phyloP scores from a whole-genome alignment of 2,888 invertebrate genomes.

The Brachynemurus nebulosus region DNA sequence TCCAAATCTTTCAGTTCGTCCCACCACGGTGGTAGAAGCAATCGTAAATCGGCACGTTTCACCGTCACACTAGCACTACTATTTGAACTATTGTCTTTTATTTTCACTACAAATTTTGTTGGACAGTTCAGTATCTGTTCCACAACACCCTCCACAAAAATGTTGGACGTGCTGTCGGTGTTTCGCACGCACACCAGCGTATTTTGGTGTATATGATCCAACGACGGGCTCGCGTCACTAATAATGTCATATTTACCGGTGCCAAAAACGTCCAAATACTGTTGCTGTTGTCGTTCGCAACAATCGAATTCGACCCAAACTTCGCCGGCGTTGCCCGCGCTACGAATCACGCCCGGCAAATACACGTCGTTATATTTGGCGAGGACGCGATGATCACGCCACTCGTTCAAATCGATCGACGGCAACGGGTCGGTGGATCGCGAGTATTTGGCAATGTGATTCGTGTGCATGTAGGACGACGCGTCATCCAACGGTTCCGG shows the following conservation, averaged over 20 bases:
- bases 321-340: constrained; percentile 51
- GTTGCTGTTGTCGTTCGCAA: constrained; percentile 50
- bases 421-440: constrained; percentile 12
- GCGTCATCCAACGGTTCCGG: constrained; percentile 26
- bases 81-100: constrained; percentile 24
- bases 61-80: constrained; percentile 46
- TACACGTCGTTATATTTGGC: constrained; percentile 73
- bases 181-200: constrained; percentile 70
- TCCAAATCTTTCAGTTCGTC: constrained; percentile 73
- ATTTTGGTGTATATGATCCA: constrained; percentile 64
- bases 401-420: constrained; percentile 72
- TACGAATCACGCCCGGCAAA: constrained; percentile 77
- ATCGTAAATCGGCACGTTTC: constrained; percentile 77
- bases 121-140: constrained; percentile 51
- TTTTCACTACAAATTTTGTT: constrained; percentile 52
- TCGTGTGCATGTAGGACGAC: too few species aligned
- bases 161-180: constrained; percentile 47
- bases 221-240: constrained; percentile 82
- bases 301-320: constrained; percentile 75
- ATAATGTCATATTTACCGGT: constrained; percentile 75
- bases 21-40: constrained; percentile 91
- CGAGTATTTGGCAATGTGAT: too few species aligned
- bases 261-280: constrained; percentile 66
- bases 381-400: constrained; percentile 84
- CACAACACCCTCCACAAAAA: constrained; percentile 79